These are phyloP conservation scores for Hirundo rustica DNA, from an alignment of 2,797 vertebrate species.

Conservation along the genomic window DNA sequence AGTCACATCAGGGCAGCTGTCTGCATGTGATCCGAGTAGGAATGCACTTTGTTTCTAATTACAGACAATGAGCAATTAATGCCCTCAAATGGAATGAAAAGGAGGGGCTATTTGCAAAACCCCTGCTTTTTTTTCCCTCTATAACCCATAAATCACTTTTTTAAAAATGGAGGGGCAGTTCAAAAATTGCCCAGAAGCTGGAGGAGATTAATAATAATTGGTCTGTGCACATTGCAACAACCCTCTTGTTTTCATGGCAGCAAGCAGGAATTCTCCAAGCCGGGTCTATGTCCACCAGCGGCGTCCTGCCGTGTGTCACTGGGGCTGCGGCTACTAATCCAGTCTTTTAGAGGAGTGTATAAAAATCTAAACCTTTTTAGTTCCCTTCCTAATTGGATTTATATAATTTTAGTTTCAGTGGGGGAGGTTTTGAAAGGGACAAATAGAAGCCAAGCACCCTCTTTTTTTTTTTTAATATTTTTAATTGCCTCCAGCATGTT, in stretches of 20 bases:
- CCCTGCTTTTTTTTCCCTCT: not conserved
- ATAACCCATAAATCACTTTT: slow-evolving; percentile 21
- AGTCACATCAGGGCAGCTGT: slow-evolving; percentile 43
- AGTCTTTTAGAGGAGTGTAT: not conserved
- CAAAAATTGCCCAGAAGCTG: slow-evolving; percentile 27
- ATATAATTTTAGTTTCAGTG: slow-evolving; percentile 2
- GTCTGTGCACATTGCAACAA: not conserved
- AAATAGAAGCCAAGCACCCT: not conserved
- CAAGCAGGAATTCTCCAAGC: not conserved
- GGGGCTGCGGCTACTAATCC: slow-evolving; percentile 12
- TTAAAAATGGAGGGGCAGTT: not conserved
- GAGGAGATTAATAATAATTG: slow-evolving; percentile 16
- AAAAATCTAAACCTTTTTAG: not conserved
- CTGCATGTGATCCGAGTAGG: not conserved
- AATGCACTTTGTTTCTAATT: slow-evolving; percentile 58
- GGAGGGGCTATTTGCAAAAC: slow-evolving; percentile 34
- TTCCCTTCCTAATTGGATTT: slow-evolving; percentile 19
- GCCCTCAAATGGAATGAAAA: slow-evolving; percentile 14
- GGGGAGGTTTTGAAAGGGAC: not conserved
- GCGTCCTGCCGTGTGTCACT: not conserved
- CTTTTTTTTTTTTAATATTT: not conserved
- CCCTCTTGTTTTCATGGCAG: not conserved
- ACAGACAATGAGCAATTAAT: slow-evolving; percentile 61
- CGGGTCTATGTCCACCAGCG: not conserved
- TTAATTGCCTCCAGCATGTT: slow-evolving; percentile 1